These are phyloP conservation scores for Cheilosia soror DNA, from an alignment of 2,888 invertebrate species.

Conservation along the genomic window DNA sequence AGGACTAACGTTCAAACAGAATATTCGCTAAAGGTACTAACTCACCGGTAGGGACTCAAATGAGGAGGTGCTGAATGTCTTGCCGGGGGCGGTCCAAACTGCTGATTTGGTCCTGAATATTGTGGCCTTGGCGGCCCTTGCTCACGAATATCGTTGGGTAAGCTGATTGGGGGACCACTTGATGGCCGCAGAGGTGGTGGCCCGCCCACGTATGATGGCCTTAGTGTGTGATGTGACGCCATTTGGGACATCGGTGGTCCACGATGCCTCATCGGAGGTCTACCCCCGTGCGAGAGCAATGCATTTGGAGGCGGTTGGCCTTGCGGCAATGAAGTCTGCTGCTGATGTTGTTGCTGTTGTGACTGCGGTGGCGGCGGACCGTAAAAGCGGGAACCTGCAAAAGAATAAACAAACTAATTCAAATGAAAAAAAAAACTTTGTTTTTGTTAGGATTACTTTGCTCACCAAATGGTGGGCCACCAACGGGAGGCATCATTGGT, in stretches of 20 bases:
- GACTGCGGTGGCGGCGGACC: conserved; percentile 61
- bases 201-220: conserved; percentile 81
- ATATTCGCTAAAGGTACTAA: conserved; percentile 54
- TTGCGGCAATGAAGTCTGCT: conserved; percentile 48
- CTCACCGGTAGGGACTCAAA: conserved; percentile 81
- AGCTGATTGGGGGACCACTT: conserved; percentile 77
- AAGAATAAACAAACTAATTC: neutral
- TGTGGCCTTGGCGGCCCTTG: conserved; percentile 57
- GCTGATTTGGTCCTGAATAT: conserved; percentile 67
- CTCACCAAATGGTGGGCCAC: conserved; percentile 75
- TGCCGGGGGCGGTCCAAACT: conserved; percentile 80
- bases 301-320: conserved; percentile 40
- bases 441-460: conserved; percentile 75
- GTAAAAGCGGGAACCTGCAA: conserved; percentile 79
- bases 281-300: conserved; percentile 17
- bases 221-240: conserved; percentile 75
- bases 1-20: neutral
- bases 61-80: conserved; percentile 80
- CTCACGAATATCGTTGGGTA: conserved; percentile 48
- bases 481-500: conserved; percentile 71
- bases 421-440: neutral
- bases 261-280: conserved; percentile 76
- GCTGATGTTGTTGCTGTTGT: conserved; percentile 61
- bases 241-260: conserved; percentile 71
- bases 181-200: conserved; percentile 81